These are phyloP conservation scores for Psococerastis gibbosa DNA, from an alignment of 2,888 invertebrate species.

Conservation along the genomic window DNA sequence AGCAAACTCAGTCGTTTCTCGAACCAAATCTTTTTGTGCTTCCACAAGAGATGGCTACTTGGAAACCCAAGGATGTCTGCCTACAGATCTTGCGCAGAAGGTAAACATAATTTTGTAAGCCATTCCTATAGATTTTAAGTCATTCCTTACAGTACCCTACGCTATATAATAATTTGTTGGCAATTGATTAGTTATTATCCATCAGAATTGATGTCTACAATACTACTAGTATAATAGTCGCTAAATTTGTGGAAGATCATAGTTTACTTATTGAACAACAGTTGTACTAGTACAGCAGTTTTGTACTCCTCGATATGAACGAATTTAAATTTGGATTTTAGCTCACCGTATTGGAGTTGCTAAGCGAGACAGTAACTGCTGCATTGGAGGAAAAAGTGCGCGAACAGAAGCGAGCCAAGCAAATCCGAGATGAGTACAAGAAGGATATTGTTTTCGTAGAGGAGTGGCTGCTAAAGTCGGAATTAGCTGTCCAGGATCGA, in stretches of 20 bases:
- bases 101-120: slow-evolving; percentile 15
- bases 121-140: background rate
- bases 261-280: too few relatives aligned
- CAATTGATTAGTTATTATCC: too few relatives aligned
- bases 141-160: too few relatives aligned
- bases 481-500: slow-evolving; percentile 64
- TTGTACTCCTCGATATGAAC: too few relatives aligned
- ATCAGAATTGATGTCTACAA: too few relatives aligned
- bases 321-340: too few relatives aligned
- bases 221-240: too few relatives aligned
- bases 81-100: slow-evolving; percentile 54
- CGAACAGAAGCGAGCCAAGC: slow-evolving; percentile 71
- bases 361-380: slow-evolving; percentile 56
- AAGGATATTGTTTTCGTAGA: slow-evolving; percentile 63
- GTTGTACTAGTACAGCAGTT: too few relatives aligned
- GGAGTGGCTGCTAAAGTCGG: slow-evolving; percentile 66
- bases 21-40: slow-evolving; percentile 24
- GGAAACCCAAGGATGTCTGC: slow-evolving; percentile 27
- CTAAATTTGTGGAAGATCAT: too few relatives aligned
- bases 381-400: slow-evolving; percentile 75
- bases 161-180: too few relatives aligned
- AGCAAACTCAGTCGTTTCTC: slow-evolving; percentile 31
- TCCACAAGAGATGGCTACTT: slow-evolving; percentile 28
- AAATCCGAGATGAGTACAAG: slow-evolving; percentile 60
- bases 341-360: slow-evolving; percentile 61